These are phyloP conservation scores for Gyps fulvus DNA, from an alignment of 2,113 vertebrate species.

Conservation along the genomic window DNA sequence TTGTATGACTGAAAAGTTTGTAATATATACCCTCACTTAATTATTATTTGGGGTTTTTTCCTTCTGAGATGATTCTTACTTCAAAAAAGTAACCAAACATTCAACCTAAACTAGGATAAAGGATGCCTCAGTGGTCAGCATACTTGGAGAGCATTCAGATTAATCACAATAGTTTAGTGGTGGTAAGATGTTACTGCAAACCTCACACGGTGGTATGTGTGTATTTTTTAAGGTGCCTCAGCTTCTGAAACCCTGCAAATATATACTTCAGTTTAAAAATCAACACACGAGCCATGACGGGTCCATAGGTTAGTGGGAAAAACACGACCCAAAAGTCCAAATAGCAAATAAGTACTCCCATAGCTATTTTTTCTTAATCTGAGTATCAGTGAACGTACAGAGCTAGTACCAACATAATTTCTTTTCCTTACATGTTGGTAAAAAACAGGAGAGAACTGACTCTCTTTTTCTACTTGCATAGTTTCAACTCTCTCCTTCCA, in stretches of 20 bases:
- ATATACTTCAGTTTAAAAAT: background rate
- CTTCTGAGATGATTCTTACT: background rate
- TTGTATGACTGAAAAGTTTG: background rate
- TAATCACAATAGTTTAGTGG: background rate
- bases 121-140: background rate
- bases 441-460: background rate
- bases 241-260: background rate
- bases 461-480: background rate
- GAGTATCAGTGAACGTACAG: background rate
- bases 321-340: background rate
- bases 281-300: background rate
- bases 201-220: background rate
- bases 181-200: background rate
- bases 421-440: background rate
- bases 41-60: background rate
- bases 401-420: background rate
- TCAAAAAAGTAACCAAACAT: background rate
- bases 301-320: background rate
- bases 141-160: background rate
- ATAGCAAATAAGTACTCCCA: background rate
- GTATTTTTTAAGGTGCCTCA: background rate
- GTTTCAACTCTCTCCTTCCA: background rate
- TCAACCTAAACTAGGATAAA: background rate
- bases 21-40: background rate
- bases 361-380: background rate